Evolutionary conservation across 2,113 vertebrate species (phyloP), one percentile per base, ranked within the genome.

Genomic region (Eubucco bourcierii): DNA sequence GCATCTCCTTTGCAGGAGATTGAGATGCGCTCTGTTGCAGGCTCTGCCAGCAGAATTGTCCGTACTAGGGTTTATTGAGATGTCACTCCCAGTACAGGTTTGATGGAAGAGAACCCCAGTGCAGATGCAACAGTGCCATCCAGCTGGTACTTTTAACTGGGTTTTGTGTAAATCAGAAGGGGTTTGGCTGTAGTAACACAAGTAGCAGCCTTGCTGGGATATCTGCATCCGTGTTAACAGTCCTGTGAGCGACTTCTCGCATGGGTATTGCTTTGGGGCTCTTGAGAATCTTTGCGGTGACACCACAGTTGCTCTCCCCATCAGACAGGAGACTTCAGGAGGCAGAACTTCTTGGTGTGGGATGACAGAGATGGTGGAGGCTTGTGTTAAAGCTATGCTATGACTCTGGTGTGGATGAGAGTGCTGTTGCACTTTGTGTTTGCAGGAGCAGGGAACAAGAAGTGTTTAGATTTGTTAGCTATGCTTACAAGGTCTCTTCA

Each of bases 341-440:
- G 39, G 11, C 56, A 56, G n/a, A 17, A 9, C 34, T 67, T 64
- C 47, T 37, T 31, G 10, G 28, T 60, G 70, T n/a, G 33, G 37
- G 29, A 5, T 73, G 60, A 34, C 1, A 0, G 50, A 31, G 12
- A 7, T 58, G 33, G 28, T 2, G 1, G 20, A 68, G 53, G 29
- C 29, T 68, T 72, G 46, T 2, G 3, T 28, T 34, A 60, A 56
- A 80, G 72, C 79, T 82, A 47, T 0, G 0, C 47, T 15, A 7
- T 0, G 0, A 15, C 53, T 64, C 53, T 0, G 0, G 34, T 47
- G 53, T 3, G 3, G 31, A 6, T 0, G 2, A 83, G 81, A 58
- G 12, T 61, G 58, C 47, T 55, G 31, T 53, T 27, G 46, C 44
- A 33, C 17, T 34, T 23, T 25, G 47, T 0, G 0, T 47, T 83